Percentiles rank a stretch among this genome's conserved stretches.
phyloP scores from a whole-genome alignment of 2,113 vertebrate genomes.

The Ibidorhyncha struthersii region DNA sequence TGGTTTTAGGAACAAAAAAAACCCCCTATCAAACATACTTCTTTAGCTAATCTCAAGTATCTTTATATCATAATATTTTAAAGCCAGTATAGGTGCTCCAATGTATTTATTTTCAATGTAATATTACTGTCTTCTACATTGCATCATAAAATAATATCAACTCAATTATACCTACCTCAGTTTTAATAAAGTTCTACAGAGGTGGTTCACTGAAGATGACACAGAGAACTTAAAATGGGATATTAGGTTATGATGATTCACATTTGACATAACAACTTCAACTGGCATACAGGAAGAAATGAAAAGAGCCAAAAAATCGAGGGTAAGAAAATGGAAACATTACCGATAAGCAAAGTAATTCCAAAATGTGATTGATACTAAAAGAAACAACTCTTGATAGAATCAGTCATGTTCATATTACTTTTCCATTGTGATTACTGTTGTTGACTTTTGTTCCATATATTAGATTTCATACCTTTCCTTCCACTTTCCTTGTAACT shows the following conservation, averaged over 20 bases:
- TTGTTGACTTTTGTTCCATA: not conserved
- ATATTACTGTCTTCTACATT: not conserved
- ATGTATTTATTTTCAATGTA: not conserved
- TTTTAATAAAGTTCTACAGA: conserved; percentile 3
- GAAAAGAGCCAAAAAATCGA: not conserved
- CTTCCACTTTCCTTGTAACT: not conserved
- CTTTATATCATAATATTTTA: not conserved
- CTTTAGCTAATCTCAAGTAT: not conserved
- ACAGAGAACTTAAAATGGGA: conserved; percentile 1
- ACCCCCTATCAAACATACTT: not conserved
- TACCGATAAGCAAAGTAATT: conserved; percentile 10
- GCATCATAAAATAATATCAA: not conserved
- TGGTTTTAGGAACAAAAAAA: not conserved
- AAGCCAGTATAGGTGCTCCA: not conserved
- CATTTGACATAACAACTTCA: not conserved
- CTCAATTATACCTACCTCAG: not conserved
- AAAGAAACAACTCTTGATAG: conserved; percentile 10
- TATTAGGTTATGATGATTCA: not conserved
- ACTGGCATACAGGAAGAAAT: not conserved
- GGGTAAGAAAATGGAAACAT: not conserved
- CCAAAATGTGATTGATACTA: not conserved
- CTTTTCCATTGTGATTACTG: not conserved
- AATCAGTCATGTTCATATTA: not conserved
- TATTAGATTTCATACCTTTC: not conserved
- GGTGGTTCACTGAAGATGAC: not conserved